Conservation (phyloP, 2,797 vertebrate genomes). For the Peromyscus melanophrys region DNA sequence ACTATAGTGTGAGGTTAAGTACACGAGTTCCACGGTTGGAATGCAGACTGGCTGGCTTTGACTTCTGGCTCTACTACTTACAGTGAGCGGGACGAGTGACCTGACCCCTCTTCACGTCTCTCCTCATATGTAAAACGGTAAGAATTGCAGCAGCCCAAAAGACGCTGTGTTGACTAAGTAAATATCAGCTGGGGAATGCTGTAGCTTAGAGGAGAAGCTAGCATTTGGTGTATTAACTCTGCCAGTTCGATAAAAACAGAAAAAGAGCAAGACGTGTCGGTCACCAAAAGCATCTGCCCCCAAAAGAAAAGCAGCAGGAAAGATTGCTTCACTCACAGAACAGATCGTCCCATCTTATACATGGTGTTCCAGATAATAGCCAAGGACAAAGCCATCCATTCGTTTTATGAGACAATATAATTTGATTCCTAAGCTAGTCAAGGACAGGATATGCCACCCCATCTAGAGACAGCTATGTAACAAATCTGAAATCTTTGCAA, state of each 20-base stretch:
- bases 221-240: neutral
- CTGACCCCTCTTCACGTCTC: neutral
- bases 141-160: neutral
- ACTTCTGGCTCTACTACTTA: neutral
- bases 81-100: neutral
- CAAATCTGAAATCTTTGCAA: slow-evolving; percentile 31
- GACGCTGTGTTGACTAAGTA: neutral
- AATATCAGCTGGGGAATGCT: neutral
- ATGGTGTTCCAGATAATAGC: slow-evolving; percentile 50
- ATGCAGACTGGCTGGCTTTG: neutral
- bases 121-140: neutral
- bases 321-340: neutral
- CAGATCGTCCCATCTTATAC: slow-evolving; percentile 16
- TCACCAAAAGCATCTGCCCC: neutral
- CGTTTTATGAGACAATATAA: slow-evolving; percentile 69
- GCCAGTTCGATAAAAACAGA: neutral
- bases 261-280: neutral
- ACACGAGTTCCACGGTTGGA: neutral
- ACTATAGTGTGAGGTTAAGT: neutral
- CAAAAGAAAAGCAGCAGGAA: slow-evolving; percentile 24
- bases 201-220: neutral
- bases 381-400: neutral
- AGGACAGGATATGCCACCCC: slow-evolving; percentile 1
- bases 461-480: slow-evolving; percentile 21
- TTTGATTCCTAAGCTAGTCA: slow-evolving; percentile 12